Evolutionary conservation across 2,797 vertebrate species (phyloP).

Genomic region (Acanthornis magna): DNA sequence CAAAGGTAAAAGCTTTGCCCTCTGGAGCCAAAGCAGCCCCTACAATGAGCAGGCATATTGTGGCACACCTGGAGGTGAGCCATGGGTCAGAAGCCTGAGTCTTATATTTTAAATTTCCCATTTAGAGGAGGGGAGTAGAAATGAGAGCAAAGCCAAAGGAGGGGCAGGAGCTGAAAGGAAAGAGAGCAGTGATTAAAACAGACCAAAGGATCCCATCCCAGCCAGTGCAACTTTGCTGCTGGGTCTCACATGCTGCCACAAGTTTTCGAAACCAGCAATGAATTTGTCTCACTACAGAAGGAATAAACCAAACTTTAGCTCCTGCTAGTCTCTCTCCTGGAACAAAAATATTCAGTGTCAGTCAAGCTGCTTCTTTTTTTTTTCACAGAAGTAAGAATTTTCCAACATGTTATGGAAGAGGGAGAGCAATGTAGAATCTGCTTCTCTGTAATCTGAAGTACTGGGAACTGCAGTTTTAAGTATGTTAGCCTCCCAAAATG

Average conservation of each 20-base stretch:
- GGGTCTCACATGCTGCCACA: slow-evolving; percentile 17
- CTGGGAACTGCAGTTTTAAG: background rate
- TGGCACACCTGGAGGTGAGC: slow-evolving; percentile 49
- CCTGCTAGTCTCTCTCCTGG: background rate
- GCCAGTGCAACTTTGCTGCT: background rate
- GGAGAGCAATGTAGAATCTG: background rate
- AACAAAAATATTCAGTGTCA: background rate
- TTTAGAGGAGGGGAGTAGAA: background rate
- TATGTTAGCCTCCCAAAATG: background rate
- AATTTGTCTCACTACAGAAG: background rate
- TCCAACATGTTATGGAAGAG: background rate
- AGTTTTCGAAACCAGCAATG: slow-evolving; percentile 15
- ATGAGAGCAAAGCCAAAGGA: background rate
- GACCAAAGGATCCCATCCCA: background rate
- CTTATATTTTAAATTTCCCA: background rate
- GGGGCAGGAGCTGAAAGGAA: background rate
- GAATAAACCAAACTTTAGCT: slow-evolving; percentile 29
- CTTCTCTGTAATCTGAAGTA: background rate
- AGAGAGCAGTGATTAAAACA: background rate
- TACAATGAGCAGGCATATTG: background rate
- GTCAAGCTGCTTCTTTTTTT: background rate
- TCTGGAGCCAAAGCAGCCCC: background rate
- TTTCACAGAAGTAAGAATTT: background rate
- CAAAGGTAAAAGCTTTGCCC: slow-evolving; percentile 42
- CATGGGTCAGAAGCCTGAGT: background rate